Conservation (phyloP, 2,113 vertebrate genomes). For the Tupaia tana region DNA sequence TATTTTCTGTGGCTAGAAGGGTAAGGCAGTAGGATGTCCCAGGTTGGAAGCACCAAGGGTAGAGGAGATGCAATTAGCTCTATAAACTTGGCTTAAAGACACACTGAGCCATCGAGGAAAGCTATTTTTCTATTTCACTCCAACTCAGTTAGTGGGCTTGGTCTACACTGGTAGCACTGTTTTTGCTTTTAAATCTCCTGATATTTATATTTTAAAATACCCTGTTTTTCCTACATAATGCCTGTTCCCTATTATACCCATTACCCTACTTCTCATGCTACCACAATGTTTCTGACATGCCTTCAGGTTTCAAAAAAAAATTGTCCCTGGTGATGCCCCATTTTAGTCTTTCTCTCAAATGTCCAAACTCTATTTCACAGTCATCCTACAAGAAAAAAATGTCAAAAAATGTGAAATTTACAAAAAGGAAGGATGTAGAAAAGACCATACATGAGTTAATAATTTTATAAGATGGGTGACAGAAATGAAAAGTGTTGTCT, state of each 20-base stretch:
- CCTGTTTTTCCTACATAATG: neutral
- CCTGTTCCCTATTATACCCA: too few relatives aligned
- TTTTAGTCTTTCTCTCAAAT: neutral
- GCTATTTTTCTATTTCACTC: neutral
- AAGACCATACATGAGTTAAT: neutral
- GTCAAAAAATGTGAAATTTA: neutral
- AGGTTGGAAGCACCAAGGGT: neutral
- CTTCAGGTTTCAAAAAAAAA: neutral
- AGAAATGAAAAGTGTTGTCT: neutral
- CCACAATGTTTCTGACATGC: neutral
- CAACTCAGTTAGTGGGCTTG: neutral
- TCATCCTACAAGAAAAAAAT: neutral
- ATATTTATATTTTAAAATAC: neutral
- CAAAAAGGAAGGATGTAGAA: neutral
- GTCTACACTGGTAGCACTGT: neutral
- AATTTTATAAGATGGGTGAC: neutral
- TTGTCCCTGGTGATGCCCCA: neutral
- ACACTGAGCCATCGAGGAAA: neutral
- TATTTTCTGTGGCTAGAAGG: neutral
- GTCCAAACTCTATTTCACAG: neutral
- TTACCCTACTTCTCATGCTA: neutral
- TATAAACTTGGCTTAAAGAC: neutral
- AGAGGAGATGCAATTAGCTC: neutral
- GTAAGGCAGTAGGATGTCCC: neutral
- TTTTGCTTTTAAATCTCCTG: neutral